Percentiles rank a stretch among this genome's conserved stretches.
Conservation (phyloP, 1,140 invertebrate genomes). For the Portunus trituberculatus region DNA sequence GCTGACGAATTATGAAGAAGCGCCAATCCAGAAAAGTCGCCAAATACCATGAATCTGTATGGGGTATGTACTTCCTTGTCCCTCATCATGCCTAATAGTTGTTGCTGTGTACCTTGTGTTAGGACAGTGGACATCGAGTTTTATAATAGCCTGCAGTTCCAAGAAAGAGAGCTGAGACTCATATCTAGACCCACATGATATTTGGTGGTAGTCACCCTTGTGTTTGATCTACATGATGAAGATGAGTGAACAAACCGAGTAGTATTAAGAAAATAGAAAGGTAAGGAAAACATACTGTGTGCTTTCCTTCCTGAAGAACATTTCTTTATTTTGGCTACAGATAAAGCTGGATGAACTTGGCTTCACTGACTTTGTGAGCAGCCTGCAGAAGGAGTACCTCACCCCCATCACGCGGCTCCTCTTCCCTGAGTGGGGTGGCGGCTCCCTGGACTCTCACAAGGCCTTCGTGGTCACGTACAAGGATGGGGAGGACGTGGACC, state of each 20-base stretch:
- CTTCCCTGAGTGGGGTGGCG: conserved; percentile 80
- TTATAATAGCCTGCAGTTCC: too few relatives aligned
- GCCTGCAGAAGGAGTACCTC: conserved; percentile 80
- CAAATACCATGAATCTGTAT: conserved; percentile 82
- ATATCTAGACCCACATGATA: too few relatives aligned
- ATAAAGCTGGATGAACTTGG: conserved; percentile 81
- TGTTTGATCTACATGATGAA: too few relatives aligned
- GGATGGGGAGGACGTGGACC: conserved; percentile 80
- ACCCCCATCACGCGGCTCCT: conserved; percentile 79
- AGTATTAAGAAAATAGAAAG: too few relatives aligned
- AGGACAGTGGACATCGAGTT: too few relatives aligned
- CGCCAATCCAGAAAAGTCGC: conserved; percentile 80
- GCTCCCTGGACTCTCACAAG: conserved; percentile 81
- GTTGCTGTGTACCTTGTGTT: too few relatives aligned
- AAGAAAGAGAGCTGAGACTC: too few relatives aligned
- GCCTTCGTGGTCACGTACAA: conserved; percentile 81
- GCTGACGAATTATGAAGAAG: conserved; percentile 80
- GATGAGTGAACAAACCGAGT: too few relatives aligned
- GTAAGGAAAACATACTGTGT: too few relatives aligned
- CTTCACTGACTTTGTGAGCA: conserved; percentile 80
- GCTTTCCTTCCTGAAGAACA: too few relatives aligned
- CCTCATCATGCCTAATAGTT: neutral
- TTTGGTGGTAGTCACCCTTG: too few relatives aligned
- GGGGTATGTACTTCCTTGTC: conserved; percentile 79
- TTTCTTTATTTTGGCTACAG: conserved; percentile 76